Percentiles rank a stretch among this genome's conserved stretches.
phyloP scores from a whole-genome alignment of 2,888 invertebrate species.

The Cremastinae sp. region DNA sequence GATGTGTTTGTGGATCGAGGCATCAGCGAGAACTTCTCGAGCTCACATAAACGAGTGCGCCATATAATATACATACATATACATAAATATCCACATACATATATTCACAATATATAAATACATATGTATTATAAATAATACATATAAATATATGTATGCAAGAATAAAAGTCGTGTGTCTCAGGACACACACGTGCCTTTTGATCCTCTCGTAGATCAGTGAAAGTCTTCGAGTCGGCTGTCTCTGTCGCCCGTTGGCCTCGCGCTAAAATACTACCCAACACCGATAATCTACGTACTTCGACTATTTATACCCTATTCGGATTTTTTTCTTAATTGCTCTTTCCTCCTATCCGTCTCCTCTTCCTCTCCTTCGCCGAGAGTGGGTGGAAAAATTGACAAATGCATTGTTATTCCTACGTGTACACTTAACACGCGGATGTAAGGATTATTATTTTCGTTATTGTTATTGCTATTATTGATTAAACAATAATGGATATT shows the following conservation, averaged over 20 bases:
- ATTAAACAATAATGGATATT: neutral
- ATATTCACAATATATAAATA: too few relatives aligned
- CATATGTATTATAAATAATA: constrained; percentile 1
- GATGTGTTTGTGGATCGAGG: constrained; percentile 28
- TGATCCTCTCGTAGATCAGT: constrained; percentile 74
- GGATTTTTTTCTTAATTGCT: constrained; percentile 34
- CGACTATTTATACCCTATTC: constrained; percentile 50
- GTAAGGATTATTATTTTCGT: constrained; percentile 21
- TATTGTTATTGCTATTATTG: neutral
- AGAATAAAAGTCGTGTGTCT: constrained; percentile 43
- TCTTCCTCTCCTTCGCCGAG: constrained; percentile 28
- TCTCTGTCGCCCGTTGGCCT: constrained; percentile 56
- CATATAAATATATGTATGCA: neutral
- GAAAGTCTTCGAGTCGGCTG: constrained; percentile 67
- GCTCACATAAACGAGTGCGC: constrained; percentile 3
- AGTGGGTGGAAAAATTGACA: constrained; percentile 36
- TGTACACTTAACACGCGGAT: constrained; percentile 18
- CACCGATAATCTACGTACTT: constrained; percentile 46
- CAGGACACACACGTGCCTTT: constrained; percentile 51
- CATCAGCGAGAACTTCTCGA: constrained; percentile 35
- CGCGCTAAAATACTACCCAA: constrained; percentile 59
- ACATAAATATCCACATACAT: too few relatives aligned
- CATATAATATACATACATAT: too few relatives aligned
- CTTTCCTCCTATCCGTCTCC: constrained; percentile 17
- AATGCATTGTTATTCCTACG: constrained; percentile 50